Base-by-base conservation (phyloP, 2,113 vertebrate genomes). In the Alouatta palliata region DNA sequence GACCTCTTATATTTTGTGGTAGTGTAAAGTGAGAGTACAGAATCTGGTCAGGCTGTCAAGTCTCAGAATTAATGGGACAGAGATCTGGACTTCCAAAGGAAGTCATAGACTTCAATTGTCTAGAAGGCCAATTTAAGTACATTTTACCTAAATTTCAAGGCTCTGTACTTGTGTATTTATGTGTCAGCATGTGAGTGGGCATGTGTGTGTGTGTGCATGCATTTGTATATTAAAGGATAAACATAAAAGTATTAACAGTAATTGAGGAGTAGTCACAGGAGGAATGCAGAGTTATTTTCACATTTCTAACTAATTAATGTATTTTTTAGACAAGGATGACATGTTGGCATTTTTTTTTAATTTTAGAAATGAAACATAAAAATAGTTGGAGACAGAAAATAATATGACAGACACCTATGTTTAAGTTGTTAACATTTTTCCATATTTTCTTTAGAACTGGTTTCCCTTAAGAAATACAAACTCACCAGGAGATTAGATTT, bases 361-460 rank as follows among this genome's bases (percentile, higher is more conserved):
- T 11, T 94, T 92, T 86, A 92, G 20, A 82, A 35, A 76, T 85
- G 16, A 85, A 89, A 85, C 93, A 76, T 10, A 64, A 82, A 76
- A 77, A 90, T 13, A 77, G 68, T 70, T 87, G 37, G 43, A 87
- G 6, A 56, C 5, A 14, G 32, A 68, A 79, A 94, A 56, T 52
- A 45, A 70, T 76, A 71, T 6, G 12, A 68, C 35, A 82, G 19
- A 64, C 8, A 73, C 11, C 10, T 54, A 66, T 21, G 35, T 73
- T 83, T 66, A 87, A 91, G 30, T 27, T 23, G 23, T 83, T 79
- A 77, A 71, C 45, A 64, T 87, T 71, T 93, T 61, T 10, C 43
- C 45, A n/a, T 30, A 45, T 82, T 21, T 66, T 58, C 25, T 64
- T 68, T 68, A 61, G 6, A 81, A 66, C 25, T 43, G 1, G 71